These are phyloP conservation scores for Philonicus albiceps DNA, from an alignment of 2,888 invertebrate genomes.

Conservation along the genomic window DNA sequence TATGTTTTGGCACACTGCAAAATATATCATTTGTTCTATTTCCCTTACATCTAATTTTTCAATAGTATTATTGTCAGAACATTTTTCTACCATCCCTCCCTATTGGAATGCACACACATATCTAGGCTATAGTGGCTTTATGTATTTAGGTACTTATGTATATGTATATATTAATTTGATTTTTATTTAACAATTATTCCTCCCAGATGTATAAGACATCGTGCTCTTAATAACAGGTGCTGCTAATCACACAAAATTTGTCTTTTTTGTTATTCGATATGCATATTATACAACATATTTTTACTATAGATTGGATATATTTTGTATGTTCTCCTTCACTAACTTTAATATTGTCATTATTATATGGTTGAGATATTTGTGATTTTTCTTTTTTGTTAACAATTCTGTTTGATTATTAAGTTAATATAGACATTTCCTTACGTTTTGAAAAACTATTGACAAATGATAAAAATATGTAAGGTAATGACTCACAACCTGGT, in stretches of 20 bases:
- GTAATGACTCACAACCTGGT: slow-evolving; percentile 25
- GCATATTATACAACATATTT: not conserved
- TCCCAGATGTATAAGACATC: not conserved
- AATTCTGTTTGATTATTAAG: not conserved
- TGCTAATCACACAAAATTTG: not conserved
- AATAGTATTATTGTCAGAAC: not conserved
- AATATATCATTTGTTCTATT: not conserved
- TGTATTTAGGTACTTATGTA: not conserved
- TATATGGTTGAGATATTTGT: not conserved
- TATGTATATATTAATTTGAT: not conserved
- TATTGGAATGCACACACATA: not conserved
- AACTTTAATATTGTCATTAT: not conserved
- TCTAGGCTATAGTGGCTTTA: not conserved
- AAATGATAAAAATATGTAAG: not conserved
- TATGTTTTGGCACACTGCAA: not conserved
- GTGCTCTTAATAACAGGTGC: slow-evolving; percentile 17
- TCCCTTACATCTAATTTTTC: not conserved
- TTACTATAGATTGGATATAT: not conserved
- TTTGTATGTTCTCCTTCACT: not conserved
- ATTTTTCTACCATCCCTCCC: not conserved
- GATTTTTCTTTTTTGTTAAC: not conserved
- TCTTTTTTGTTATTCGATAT: not conserved
- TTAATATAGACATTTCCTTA: not conserved
- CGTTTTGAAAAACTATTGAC: not conserved
- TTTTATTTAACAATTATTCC: not conserved